Evolutionary conservation across 2,113 vertebrate genomes (phyloP), one percentile per base, ranked within the genome.

Genomic region (Arvicanthis niloticus): DNA sequence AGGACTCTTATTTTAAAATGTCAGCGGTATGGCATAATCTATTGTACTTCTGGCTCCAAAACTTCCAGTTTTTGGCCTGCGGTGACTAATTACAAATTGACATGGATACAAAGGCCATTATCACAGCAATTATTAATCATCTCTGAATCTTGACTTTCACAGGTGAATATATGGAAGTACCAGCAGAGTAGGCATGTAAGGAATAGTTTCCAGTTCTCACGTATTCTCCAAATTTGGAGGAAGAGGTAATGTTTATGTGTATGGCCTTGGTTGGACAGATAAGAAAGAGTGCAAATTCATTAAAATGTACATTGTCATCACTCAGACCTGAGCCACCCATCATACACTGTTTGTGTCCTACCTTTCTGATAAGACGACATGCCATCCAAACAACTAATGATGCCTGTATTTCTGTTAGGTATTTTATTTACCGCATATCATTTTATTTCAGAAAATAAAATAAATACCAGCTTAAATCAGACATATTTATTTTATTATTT

Each of bases 41-140:
- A 93, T 72, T n/a, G 58, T 60, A 22, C 60, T 81, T 95, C 77
- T 77, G 91, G 53, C 21, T 73, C 86, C 87, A 68, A 93, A 89
- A 62, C 24, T 94, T 93, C 76, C 48, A 17, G n/a, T 95, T 97
- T 97, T 94, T 88, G 31, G 26, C 90, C 73, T 58, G 56, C 91
- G 94, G 95, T 58, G 86, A 65, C 72, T 96, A 96, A 96, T 82
- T 97, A 81, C 40, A 91, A 96, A 94, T 95, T 97, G 94, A 88
- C 88, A 45, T 51, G 0, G 70, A 16, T 68, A 91, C 91, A 94
- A 87, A 96, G 92, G 72, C 96, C 92, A 96, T 91, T 53, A 73
- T 70, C 40, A 58, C 31, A 92, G 53, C 7, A 56, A 70, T 91
- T 94, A 97, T 89, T 93, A 86, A 90, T 95, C 94, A 94, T 72